Evolutionary conservation across 2,797 vertebrate genomes (phyloP), one percentile per base, ranked within the genome.

Genomic region (Chromis chromis): DNA sequence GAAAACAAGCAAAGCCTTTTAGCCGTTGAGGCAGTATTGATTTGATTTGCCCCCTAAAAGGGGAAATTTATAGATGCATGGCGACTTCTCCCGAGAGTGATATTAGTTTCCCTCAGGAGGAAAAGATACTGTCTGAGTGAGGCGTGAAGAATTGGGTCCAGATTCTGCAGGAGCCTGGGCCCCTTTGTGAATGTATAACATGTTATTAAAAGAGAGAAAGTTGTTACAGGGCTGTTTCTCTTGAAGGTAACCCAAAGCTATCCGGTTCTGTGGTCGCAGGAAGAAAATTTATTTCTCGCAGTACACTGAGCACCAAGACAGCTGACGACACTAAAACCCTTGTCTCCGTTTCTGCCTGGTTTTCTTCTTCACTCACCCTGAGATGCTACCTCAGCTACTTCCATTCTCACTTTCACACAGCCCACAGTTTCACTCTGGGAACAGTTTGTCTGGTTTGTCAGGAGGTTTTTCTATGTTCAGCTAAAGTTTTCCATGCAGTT

Each of bases 131-230:
- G 87, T 77, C 82, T 82, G 80, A 85, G 74, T 12, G 52, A 80
- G 89, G 84, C 76, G 81, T 89, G 85, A 89, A 91, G 84, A 90
- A 92, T 87, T 65, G 74, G 70, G 68, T 91, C 90, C 87, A 89
- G 92, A 88, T 85, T 80, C 69, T 49, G 76, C 55, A 63, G 76
- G 65, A 84, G 83, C 31, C 3, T 1, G 50, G 75, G 80, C 79
- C 79, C 75, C 83, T 77, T 33, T 6, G 53, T 81, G 67, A 78
- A 76, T 59, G 56, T 85, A 63, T 40, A 68, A 79, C 81, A 70
- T 86, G 85, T 92, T 91, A 88, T 94, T 93, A 88, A 88, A 88
- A 74, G 71, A 78, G 85, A 89, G 84, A 90, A 91, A 79, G 90
- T 89, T 90, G 87, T 89, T 87, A 76, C 76, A 86, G 84, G 58